Evolutionary conservation across 1,140 invertebrate species (phyloP).

Genomic region (Orius insidiosus): DNA sequence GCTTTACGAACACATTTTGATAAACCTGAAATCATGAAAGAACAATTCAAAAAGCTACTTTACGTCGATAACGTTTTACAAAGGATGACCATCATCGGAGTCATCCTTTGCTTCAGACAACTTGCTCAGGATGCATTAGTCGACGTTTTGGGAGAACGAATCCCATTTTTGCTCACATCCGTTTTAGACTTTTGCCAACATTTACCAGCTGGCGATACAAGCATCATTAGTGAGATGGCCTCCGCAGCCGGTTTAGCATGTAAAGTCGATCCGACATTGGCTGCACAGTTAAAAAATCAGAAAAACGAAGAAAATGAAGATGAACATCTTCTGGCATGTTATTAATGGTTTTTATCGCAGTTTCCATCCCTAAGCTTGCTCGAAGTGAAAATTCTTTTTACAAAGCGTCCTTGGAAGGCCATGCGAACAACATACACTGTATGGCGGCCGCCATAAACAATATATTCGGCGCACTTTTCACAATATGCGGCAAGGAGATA

Average conservation of each 20-base stretch:
- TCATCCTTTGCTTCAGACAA: slow-evolving; percentile 88
- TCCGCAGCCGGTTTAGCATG: slow-evolving; percentile 83
- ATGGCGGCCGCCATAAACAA: slow-evolving; percentile 92
- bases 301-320: slow-evolving; percentile 70
- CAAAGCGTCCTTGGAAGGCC: slow-evolving; percentile 79
- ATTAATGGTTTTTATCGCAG: slow-evolving; percentile 96
- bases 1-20: slow-evolving; percentile 90
- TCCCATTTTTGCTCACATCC: slow-evolving; percentile 92
- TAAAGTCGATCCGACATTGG: slow-evolving; percentile 87
- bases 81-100: slow-evolving; percentile 94
- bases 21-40: slow-evolving; percentile 95
- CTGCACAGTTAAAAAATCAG: slow-evolving; percentile 68
- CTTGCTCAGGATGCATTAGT: slow-evolving; percentile 83
- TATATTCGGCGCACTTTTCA: slow-evolving; percentile 91
- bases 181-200: slow-evolving; percentile 89
- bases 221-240: slow-evolving; percentile 92
- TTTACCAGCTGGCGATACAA: slow-evolving; percentile 73
- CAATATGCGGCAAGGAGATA: slow-evolving; percentile 86
- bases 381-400: slow-evolving; percentile 77
- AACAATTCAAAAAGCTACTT: slow-evolving; percentile 78
- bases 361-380: slow-evolving; percentile 92
- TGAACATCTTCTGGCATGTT: slow-evolving; percentile 90
- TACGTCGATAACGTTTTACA: slow-evolving; percentile 87
- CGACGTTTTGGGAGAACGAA: slow-evolving; percentile 83
- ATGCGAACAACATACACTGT: slow-evolving; percentile 96